These are phyloP conservation scores for Casuarius casuarius DNA, from an alignment of 2,113 vertebrate genomes.

Conservation along the genomic window DNA sequence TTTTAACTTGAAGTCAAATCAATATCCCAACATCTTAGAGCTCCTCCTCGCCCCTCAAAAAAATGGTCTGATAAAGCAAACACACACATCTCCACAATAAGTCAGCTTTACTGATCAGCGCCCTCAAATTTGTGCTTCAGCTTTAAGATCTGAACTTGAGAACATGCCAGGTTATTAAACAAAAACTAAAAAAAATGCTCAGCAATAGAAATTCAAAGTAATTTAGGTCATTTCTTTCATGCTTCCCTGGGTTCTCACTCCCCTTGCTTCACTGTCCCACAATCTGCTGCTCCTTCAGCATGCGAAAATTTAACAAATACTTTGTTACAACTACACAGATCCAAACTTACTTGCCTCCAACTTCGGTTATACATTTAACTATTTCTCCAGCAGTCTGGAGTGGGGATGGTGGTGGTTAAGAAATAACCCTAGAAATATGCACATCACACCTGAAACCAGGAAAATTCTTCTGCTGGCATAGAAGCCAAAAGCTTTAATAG, in stretches of 20 bases:
- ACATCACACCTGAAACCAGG: background rate
- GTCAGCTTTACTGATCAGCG: background rate
- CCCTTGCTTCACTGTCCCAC: background rate
- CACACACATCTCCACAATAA: background rate
- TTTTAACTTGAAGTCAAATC: background rate
- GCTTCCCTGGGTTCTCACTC: background rate
- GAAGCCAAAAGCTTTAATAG: background rate
- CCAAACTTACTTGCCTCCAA: background rate
- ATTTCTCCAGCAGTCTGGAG: background rate
- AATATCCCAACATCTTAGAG: background rate
- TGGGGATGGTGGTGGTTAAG: background rate
- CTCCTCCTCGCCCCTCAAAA: background rate
- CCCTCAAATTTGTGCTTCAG: background rate
- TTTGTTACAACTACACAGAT: background rate
- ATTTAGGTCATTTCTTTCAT: slow-evolving; percentile 37
- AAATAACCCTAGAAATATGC: background rate
- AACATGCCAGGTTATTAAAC: background rate
- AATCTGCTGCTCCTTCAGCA: background rate
- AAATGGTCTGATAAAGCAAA: background rate
- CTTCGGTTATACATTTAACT: background rate
- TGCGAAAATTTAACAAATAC: background rate
- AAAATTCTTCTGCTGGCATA: background rate
- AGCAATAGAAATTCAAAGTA: background rate
- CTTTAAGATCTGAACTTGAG: background rate
- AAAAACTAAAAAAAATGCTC: background rate